Base-by-base conservation (phyloP, 2,113 vertebrate species). In the Aviceda subcristata region DNA sequence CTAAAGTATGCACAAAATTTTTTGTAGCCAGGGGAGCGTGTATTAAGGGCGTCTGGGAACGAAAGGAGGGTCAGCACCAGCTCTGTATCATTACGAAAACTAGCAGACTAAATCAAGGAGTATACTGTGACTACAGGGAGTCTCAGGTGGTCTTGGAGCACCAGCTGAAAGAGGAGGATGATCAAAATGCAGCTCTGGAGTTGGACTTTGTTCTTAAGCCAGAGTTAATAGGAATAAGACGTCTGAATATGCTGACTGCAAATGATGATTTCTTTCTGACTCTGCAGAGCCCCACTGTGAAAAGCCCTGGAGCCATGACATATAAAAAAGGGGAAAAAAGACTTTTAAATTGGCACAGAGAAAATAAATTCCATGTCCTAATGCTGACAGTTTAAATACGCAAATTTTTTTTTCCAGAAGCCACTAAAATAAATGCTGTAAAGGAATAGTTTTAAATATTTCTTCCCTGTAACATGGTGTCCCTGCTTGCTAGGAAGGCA, bases 311-410 rank as follows among this genome's bases (percentile, higher is more conserved):
- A 88, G 87, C 90, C 60, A 90, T 89, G 73, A 81, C 75, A 64
- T 29, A 41, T 29, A 80, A 82, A 96, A 71, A 79, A 63, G 5
- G 18, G 24, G 13, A 32, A 20, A n/a, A 74, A 79, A n/a, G 9
- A 41, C 90, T 21, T 81, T 51, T 84, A 81, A 92, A 85, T 29
- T 92, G 85, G 26, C 39, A 50, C n/a, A 88, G 79, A 92, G 81
- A 94, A 95, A 96, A 92, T 77, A 92, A 95, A 94, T 94, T 97
- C 57, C 79, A 13, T 63, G 51, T 92, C 45, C 87, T 90, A 55
- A 85, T 79, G 66, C 64, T 85, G 57, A 67, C 50, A 94, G 87
- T 94, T 97, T 93, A 93, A 88, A 86, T 75, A 81, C 82, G 51
- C 80, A 10, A 10, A 8, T 3, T 18, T 12, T 48, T 57, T 72